phyloP scores from a whole-genome alignment of 1,140 invertebrate species.

The Papilio polyxenes region DNA sequence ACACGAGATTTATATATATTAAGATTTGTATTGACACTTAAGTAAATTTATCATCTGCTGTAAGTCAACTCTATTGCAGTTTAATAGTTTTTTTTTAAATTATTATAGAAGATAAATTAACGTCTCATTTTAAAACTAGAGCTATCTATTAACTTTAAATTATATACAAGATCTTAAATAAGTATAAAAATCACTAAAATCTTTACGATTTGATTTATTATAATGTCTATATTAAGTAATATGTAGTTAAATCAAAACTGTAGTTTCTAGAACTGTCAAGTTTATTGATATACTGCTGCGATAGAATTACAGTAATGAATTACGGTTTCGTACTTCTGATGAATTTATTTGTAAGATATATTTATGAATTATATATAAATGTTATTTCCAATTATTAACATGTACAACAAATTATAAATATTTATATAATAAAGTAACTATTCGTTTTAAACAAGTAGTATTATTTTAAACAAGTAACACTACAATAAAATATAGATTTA shows the following conservation, averaged over 20 bases:
- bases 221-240: neutral
- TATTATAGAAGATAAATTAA: no score
- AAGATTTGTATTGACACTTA: no score
- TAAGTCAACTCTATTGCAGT: no score
- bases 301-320: neutral
- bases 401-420: neutral
- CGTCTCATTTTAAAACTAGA: no score
- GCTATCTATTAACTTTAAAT: no score
- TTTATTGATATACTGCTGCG: neutral
- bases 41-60: no score
- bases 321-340: neutral
- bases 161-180: no score
- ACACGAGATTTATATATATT: no score
- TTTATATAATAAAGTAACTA: neutral
- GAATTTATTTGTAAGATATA: slow-evolving; percentile 17
- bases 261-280: neutral
- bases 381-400: neutral
- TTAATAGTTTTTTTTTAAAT: no score
- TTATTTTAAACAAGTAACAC: no score
- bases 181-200: neutral
- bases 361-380: slow-evolving; percentile 15
- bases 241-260: neutral
- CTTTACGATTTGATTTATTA: neutral
- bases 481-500: neutral
- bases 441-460: neutral